These are phyloP conservation scores for Limnephilus rhombicus DNA, from an alignment of 2,888 invertebrate species.

Conservation along the genomic window DNA sequence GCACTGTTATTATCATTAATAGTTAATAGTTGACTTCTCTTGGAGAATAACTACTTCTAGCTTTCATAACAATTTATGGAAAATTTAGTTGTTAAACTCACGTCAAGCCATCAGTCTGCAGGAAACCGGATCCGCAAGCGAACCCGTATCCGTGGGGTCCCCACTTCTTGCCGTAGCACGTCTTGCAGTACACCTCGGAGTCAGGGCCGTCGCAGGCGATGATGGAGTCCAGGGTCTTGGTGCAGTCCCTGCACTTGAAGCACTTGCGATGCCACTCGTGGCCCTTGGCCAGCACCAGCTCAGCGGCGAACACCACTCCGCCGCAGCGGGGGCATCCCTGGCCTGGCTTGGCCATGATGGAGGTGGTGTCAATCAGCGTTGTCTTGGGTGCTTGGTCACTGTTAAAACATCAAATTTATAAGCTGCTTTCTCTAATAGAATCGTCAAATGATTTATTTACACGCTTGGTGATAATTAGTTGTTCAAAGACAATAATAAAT, in stretches of 20 bases:
- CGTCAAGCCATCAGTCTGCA: conserved; percentile 94
- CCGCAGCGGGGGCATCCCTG: conserved; percentile 94
- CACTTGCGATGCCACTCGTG: conserved; percentile 96
- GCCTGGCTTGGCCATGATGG: conserved; percentile 89
- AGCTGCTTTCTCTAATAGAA: not conserved
- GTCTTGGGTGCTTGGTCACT: conserved; percentile 88
- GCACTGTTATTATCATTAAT: no score
- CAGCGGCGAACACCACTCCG: conserved; percentile 95
- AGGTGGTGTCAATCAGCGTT: conserved; percentile 87
- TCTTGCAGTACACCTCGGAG: conserved; percentile 95
- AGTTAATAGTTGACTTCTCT: no score
- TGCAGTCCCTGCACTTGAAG: conserved; percentile 95
- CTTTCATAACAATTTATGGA: no score
- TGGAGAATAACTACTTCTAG: no score
- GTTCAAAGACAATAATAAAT: not conserved
- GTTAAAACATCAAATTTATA: conserved; percentile 58
- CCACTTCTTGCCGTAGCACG: conserved; percentile 98
- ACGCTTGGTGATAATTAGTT: not conserved
- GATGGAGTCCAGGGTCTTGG: conserved; percentile 95
- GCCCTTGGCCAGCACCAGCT: conserved; percentile 94
- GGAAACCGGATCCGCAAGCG: conserved; percentile 95
- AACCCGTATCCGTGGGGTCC: conserved; percentile 98
- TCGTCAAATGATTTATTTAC: not conserved
- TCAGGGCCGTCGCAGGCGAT: conserved; percentile 97
- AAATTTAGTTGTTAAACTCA: conserved; percentile 74